Evolutionary conservation across 2,113 vertebrate genomes (phyloP).

Genomic region (Turnix velox): DNA sequence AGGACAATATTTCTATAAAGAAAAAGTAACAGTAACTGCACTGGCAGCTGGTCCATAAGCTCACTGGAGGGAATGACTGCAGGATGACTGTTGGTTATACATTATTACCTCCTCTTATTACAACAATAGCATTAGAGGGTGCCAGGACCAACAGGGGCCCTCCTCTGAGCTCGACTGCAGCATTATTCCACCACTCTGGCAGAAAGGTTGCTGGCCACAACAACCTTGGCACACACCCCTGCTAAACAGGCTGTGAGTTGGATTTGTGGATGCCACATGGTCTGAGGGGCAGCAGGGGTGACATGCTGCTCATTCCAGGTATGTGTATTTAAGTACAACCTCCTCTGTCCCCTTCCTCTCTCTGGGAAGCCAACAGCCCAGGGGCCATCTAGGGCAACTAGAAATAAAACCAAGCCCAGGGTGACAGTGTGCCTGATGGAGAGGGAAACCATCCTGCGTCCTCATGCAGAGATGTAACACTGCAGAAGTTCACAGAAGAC

Average conservation of each 20-base stretch:
- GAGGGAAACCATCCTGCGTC: neutral
- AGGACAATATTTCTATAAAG: constrained; percentile 83
- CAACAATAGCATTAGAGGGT: neutral
- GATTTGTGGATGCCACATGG: neutral
- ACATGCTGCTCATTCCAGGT: neutral
- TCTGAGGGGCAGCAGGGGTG: neutral
- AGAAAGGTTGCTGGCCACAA: neutral
- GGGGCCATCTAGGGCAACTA: neutral
- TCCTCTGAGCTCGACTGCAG: neutral
- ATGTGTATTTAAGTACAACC: neutral
- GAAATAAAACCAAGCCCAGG: neutral
- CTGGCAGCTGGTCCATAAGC: neutral
- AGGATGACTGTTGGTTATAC: neutral
- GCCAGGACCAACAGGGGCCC: neutral
- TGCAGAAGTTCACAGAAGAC: neutral
- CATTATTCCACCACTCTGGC: neutral
- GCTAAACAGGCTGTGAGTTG: neutral
- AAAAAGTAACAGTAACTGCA: neutral
- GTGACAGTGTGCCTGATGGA: neutral
- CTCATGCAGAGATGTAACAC: neutral
- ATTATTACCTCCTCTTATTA: neutral
- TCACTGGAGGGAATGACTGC: neutral
- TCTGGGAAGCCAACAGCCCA: neutral
- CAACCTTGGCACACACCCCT: neutral
- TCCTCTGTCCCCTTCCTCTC: neutral